Evolutionary conservation across 2,797 vertebrate genomes (phyloP), one percentile per base, ranked within the genome.

Genomic region (Astyanax mexicanus): DNA sequence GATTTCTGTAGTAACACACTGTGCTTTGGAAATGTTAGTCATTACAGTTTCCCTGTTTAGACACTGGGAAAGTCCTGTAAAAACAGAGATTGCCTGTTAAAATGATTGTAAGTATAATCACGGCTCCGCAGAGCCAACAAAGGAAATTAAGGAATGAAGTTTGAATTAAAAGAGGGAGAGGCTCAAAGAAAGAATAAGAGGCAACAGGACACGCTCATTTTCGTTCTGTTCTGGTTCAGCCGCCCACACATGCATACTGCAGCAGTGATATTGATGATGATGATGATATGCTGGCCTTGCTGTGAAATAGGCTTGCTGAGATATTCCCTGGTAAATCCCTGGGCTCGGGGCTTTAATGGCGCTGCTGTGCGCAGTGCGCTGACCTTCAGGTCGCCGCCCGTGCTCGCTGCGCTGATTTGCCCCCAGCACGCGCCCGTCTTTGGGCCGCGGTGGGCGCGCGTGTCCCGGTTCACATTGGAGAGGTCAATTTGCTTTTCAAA

Each of bases 401-500:
- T 86, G 89, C 92, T 93, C 93, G 88, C 92, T 87, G 69, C 74
- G 69, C 74, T 51, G 49, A 51, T 29, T 15, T 61, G 57, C 35
- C 57, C 25, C 57, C 57, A 35, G 88, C 84, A 23, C 94, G 95
- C 93, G 94, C 84, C 94, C 93, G 88, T 88, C 92, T 91, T 90
- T 89, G 87, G 90, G 93, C 92, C 95, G 96, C 94, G 94, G 95
- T 95, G 95, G 90, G 90, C 88, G 86, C 25, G 54, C 89, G 92
- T 91, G 90, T 93, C 77, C 88, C 85, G 90, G 92, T 91, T 93
- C 93, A 93, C 94, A 95, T 91, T 93, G 94, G 90, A 93, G 92
- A 91, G 93, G 95, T 97, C 96, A 95, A 96, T 96, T 95, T 94
- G 93, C 94, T 91, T 94, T 94, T 93, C 90, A 92, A 92, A 91